Evolutionary conservation across 2,888 invertebrate species (phyloP).

Genomic region (Arenicola marina): DNA sequence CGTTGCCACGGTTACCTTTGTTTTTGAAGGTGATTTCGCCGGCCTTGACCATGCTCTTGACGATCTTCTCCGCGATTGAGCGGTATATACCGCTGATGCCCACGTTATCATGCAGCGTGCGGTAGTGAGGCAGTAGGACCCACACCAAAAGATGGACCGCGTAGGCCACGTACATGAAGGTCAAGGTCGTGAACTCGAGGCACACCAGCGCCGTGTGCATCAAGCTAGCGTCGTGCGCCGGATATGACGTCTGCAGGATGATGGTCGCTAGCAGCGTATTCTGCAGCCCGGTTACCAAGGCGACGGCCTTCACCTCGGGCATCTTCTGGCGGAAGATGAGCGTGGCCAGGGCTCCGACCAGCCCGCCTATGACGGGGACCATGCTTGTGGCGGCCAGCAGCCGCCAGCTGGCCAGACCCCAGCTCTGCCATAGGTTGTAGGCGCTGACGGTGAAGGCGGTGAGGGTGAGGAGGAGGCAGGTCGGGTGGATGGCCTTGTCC

Average conservation of each 20-base stretch:
- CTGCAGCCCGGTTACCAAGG: constrained; percentile 17
- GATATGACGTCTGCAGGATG: constrained; percentile 23
- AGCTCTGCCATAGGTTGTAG: constrained; percentile 7
- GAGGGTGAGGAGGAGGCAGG: constrained; percentile 19
- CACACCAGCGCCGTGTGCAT: constrained; percentile 19
- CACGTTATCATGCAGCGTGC: constrained; percentile 7
- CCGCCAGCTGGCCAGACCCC: constrained; percentile 14
- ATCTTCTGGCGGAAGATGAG: constrained; percentile 11
- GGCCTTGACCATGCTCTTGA: constrained; percentile 24
- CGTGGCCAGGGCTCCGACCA: constrained; percentile 7
- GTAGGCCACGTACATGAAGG: constrained; percentile 14
- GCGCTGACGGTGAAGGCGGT: constrained; percentile 15
- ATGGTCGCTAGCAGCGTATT: constrained; percentile 23
- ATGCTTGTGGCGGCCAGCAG: constrained; percentile 10
- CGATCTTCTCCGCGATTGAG: constrained; percentile 19
- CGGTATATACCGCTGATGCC: constrained; percentile 12
- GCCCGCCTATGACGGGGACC: constrained; percentile 10
- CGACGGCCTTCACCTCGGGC: constrained; percentile 16
- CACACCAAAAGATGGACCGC: constrained; percentile 15
- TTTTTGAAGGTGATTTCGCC: constrained; percentile 25
- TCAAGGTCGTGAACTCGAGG: constrained; percentile 18
- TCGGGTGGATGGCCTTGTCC: constrained; percentile 23
- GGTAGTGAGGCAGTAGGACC: constrained; percentile 16
- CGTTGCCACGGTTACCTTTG: no score
- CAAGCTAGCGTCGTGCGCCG: constrained; percentile 10